A percentile compares a stretch with the other conserved stretches of the same genome.
phyloP scores from a whole-genome alignment of 2,888 invertebrate species.

The Cryptocheilus praepositus region DNA sequence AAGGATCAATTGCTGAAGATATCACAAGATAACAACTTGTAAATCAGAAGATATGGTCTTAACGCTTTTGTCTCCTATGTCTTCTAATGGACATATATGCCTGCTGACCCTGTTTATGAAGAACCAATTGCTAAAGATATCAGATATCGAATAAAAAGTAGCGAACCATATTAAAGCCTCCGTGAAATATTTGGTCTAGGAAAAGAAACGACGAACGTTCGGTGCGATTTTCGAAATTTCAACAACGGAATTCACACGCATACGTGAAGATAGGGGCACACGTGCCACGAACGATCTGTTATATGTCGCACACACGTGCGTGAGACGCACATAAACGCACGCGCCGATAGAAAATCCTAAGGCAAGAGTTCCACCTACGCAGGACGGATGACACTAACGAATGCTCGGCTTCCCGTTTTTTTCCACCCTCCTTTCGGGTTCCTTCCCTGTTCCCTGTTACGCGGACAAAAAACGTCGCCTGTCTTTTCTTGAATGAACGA shows the following conservation, averaged over 20 bases:
- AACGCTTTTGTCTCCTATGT: too few relatives aligned
- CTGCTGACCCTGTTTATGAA: too few relatives aligned
- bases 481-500: slow-evolving; percentile 34
- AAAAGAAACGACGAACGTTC: neutral
- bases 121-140: too few relatives aligned
- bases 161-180: too few relatives aligned
- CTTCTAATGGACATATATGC: too few relatives aligned
- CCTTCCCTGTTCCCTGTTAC: slow-evolving; percentile 29
- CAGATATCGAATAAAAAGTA: too few relatives aligned
- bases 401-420: slow-evolving; percentile 50
- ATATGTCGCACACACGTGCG: slow-evolving; percentile 26
- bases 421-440: slow-evolving; percentile 24
- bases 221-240: neutral
- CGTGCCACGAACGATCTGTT: slow-evolving; percentile 18
- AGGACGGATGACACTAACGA: slow-evolving; percentile 41
- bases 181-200: neutral
- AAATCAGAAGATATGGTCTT: too few relatives aligned
- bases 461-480: slow-evolving; percentile 25
- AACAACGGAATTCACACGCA: neutral
- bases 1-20: too few relatives aligned
- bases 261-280: neutral
- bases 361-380: slow-evolving; percentile 34
- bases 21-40: too few relatives aligned
- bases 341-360: slow-evolving; percentile 25
- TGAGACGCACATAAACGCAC: slow-evolving; percentile 27